A percentile compares a stretch with the other conserved stretches of the same genome.
Conservation (phyloP, 2,113 vertebrate species). For the Chunga burmeisteri region DNA sequence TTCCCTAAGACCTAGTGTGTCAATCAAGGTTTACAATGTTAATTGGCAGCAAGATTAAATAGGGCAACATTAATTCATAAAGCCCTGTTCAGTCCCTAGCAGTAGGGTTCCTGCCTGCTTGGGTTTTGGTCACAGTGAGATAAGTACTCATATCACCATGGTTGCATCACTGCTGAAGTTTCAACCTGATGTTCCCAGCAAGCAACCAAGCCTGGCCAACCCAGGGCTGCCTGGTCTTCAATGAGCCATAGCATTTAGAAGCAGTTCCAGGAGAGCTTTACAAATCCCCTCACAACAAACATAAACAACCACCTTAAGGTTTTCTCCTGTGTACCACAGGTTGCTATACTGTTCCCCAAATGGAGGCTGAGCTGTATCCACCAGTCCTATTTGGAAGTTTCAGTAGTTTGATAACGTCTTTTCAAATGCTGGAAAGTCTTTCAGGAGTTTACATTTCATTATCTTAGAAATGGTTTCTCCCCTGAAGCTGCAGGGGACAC, state of each 20-base stretch:
- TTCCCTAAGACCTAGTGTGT: background rate
- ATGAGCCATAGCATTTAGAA: background rate
- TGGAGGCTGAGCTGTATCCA: background rate
- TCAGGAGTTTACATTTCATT: background rate
- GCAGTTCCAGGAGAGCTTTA: background rate
- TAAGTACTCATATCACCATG: fast-evolving
- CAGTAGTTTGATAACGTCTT: background rate
- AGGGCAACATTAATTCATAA: background rate
- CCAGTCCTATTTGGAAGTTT: background rate
- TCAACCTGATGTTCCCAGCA: background rate
- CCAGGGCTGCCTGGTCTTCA: background rate
- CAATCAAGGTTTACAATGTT: background rate
- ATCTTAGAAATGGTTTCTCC: background rate
- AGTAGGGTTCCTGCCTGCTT: background rate
- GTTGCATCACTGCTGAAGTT: background rate
- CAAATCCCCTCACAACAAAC: background rate
- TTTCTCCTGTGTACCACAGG: background rate
- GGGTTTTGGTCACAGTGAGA: background rate
- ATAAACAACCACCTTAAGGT: background rate
- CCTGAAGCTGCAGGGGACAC: background rate
- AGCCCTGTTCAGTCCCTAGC: background rate
- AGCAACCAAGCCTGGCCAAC: background rate
- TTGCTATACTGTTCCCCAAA: background rate
- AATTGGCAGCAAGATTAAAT: background rate
- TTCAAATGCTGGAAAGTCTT: background rate